phyloP scores from a whole-genome alignment of 2,113 vertebrate genomes.

The Microcebus jonahi region DNA sequence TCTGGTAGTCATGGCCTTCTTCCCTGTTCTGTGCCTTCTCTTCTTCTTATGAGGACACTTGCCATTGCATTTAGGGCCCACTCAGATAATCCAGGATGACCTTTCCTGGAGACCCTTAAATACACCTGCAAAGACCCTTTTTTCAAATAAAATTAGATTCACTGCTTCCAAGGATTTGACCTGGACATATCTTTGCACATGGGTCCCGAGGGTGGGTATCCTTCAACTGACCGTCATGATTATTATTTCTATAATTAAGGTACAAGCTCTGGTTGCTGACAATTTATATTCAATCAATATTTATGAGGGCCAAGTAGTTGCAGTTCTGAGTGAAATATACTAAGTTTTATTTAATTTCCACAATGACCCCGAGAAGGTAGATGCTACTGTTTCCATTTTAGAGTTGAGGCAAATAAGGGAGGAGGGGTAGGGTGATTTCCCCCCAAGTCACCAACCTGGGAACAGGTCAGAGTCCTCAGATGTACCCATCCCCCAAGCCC shows the following conservation, averaged over 20 bases:
- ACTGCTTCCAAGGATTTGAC: not conserved
- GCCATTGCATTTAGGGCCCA: not conserved
- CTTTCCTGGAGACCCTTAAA: not conserved
- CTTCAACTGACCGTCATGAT: not conserved
- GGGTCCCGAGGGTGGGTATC: not conserved
- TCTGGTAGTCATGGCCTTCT: not conserved
- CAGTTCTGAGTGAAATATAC: not conserved
- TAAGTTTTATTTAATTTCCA: conserved; percentile 27
- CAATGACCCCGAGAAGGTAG: not conserved
- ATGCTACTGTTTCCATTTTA: not conserved
- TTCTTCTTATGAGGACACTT: not conserved
- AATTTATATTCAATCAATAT: not conserved
- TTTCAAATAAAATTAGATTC: not conserved
- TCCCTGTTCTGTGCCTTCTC: not conserved
- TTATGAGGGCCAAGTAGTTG: not conserved
- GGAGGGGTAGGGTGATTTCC: not conserved
- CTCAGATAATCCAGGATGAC: not conserved
- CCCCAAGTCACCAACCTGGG: not conserved
- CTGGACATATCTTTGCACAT: not conserved
- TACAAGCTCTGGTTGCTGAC: not conserved
- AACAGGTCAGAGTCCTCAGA: not conserved
- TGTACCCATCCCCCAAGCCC: no score
- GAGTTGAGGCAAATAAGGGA: not conserved
- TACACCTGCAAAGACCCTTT: not conserved
- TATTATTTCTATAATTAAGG: not conserved